A percentile compares a stretch with the other conserved stretches of the same genome.
These are phyloP conservation scores for Holotrichia oblita DNA, from an alignment of 1,140 invertebrate genomes.

Conservation along the genomic window DNA sequence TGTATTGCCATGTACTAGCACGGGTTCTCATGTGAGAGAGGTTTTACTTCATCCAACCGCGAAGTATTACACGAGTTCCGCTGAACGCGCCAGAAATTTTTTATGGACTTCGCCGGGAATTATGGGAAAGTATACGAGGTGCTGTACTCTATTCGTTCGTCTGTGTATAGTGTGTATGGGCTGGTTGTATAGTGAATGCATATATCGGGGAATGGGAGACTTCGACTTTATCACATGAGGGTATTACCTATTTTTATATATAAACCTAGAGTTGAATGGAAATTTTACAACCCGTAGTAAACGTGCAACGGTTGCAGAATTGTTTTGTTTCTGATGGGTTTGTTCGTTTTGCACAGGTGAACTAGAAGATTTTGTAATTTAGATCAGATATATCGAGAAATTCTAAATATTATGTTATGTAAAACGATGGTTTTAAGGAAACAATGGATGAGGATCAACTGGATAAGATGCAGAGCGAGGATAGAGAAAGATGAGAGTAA, in stretches of 20 bases:
- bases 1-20: constrained; percentile 58
- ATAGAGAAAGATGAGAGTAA: no score
- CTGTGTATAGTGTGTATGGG: neutral
- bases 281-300: constrained; percentile 28
- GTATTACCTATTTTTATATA: constrained; percentile 4
- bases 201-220: neutral
- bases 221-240: neutral
- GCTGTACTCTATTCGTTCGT: neutral
- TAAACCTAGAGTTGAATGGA: constrained; percentile 3
- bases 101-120: constrained; percentile 12
- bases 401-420: no score
- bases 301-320: constrained; percentile 18
- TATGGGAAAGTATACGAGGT: neutral
- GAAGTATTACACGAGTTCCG: constrained; percentile 51
- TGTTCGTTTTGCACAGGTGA: no score
- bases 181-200: neutral
- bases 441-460: no score
- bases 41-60: constrained; percentile 55
- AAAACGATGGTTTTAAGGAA: no score
- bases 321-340: no score
- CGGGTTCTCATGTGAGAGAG: constrained; percentile 52
- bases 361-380: no score
- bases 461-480: no score
- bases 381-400: no score
- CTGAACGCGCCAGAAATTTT: constrained; percentile 44